phyloP scores from a whole-genome alignment of 2,113 vertebrate species.

The Mastomys coucha region DNA sequence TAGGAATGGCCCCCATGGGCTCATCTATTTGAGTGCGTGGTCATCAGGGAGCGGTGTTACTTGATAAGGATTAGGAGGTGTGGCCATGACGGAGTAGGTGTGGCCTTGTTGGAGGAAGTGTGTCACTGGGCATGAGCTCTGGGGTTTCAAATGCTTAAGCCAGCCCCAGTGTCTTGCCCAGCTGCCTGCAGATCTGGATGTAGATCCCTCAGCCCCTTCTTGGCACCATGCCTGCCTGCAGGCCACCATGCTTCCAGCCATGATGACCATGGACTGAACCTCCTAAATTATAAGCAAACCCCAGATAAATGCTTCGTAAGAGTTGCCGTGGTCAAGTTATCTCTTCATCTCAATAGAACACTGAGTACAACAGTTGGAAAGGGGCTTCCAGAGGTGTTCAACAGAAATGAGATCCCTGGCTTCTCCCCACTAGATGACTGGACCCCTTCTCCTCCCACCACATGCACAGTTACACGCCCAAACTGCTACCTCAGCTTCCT shows the following conservation, averaged over 20 bases:
- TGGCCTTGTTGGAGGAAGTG: background rate
- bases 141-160: background rate
- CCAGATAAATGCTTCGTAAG: background rate
- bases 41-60: background rate
- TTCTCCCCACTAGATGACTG: background rate
- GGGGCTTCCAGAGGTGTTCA: background rate
- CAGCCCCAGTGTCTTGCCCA: background rate
- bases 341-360: background rate
- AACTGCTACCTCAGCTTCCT: background rate
- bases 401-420: background rate
- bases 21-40: background rate
- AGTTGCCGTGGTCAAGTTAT: background rate
- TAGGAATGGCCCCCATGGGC: background rate
- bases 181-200: background rate
- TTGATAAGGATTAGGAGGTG: background rate
- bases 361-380: too few relatives aligned
- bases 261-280: too few relatives aligned
- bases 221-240: background rate
- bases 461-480: too few relatives aligned
- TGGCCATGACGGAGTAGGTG: too few relatives aligned
- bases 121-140: background rate
- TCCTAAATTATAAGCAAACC: background rate
- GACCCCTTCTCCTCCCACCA: fast-evolving
- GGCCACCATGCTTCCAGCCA: background rate
- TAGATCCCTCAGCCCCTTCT: background rate